Evolutionary conservation across 1,140 invertebrate species (phyloP), one percentile per base, ranked within the genome.

Genomic region (Bactericera cockerelli): DNA sequence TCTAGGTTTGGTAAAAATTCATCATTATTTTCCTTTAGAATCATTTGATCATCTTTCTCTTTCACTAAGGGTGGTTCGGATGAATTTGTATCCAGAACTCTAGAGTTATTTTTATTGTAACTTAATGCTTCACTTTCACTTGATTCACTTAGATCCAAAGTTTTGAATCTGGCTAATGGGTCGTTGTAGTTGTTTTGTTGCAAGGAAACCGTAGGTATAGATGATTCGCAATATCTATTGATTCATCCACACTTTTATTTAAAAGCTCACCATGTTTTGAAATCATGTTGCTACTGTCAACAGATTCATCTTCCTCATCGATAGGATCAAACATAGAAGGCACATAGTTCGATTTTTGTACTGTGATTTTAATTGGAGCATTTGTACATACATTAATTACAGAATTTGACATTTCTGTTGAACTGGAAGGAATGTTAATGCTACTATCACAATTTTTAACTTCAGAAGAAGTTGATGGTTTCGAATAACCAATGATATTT

Each of bases 241-340:
- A n/a, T n/a, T n/a, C n/a, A n/a, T n/a, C n/a, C n/a, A n/a, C n/a
- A n/a, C n/a, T n/a, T n/a, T n/a, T n/a, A n/a, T n/a, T n/a, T n/a
- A n/a, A n/a, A n/a, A n/a, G n/a, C n/a, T n/a, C n/a, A n/a, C n/a
- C n/a, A n/a, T n/a, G n/a, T n/a, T n/a, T n/a, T n/a, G n/a, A n/a
- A n/a, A n/a, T n/a, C n/a, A n/a, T n/a, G n/a, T n/a, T n/a, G n/a
- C n/a, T n/a, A n/a, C n/a, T n/a, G n/a, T n/a, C n/a, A n/a, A n/a
- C n/a, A n/a, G n/a, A n/a, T n/a, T n/a, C n/a, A n/a, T n/a, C n/a
- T n/a, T 31, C 28, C 13, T 31, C 28, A 31, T 31, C 28, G 22
- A 49, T 49, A 49, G 42, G 42, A 49, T 49, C 42, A 49, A 49
- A 49, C 22, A 49, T 6, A 49, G 42, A 49, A 49, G 42, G 42